These are phyloP conservation scores for Corynorhinus townsendii DNA, from an alignment of 2,113 vertebrate genomes.

Conservation along the genomic window DNA sequence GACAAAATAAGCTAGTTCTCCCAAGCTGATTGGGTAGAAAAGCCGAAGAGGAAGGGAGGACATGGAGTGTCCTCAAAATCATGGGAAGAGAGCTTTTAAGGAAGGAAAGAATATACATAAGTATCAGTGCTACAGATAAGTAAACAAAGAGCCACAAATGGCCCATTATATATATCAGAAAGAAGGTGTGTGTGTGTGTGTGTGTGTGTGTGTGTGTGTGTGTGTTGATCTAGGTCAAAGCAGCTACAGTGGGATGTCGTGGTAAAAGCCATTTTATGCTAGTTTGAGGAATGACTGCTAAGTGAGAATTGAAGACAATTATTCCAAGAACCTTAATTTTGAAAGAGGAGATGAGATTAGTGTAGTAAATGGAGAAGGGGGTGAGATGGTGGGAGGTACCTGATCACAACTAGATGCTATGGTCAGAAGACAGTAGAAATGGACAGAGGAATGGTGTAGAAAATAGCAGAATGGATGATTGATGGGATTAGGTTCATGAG, in stretches of 20 bases:
- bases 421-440: not conserved
- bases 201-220: not conserved
- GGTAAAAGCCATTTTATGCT: not conserved
- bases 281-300: not conserved
- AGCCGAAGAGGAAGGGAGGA: not conserved
- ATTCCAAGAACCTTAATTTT: slow-evolving; percentile 5
- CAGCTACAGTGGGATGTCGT: not conserved
- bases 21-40: not conserved
- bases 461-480: not conserved
- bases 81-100: not conserved
- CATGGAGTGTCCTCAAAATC: not conserved
- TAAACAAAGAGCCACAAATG: not conserved
- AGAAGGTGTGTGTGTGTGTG: not conserved
- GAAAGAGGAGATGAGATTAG: not conserved
- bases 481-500: not conserved
- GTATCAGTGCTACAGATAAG: not conserved
- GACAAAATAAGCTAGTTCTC: not conserved
- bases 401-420: not conserved
- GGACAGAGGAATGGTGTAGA: not conserved
- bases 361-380: not conserved
- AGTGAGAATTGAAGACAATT: not conserved
- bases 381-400: not conserved
- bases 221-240: not conserved
- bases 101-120: not conserved
- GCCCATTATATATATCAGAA: not conserved